Conservation (phyloP, 2,797 vertebrate genomes). For the Botia almorhae region DNA sequence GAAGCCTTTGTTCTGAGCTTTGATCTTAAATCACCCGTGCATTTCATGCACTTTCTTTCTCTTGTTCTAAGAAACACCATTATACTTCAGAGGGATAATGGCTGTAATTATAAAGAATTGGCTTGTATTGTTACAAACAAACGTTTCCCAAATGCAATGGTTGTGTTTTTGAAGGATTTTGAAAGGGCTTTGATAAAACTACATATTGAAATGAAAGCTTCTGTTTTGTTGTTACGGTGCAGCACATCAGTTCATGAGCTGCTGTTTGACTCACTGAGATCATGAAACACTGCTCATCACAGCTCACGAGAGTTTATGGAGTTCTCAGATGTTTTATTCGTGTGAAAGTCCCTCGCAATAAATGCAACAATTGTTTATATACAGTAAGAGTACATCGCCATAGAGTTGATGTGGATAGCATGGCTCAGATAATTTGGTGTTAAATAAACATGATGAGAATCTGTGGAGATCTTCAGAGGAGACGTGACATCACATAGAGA, state of each 20-base stretch:
- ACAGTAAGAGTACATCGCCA: background rate
- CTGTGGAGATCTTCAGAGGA: background rate
- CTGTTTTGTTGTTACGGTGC: constrained; percentile 2
- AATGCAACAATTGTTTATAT: background rate
- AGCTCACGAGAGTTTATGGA: background rate
- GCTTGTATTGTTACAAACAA: background rate
- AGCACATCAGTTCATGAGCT: background rate
- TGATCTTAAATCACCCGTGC: constrained; percentile 13
- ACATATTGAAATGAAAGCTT: background rate
- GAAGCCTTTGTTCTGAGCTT: constrained; percentile 24
- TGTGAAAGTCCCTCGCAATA: too few species aligned
- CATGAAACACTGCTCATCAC: background rate
- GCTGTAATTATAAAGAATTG: constrained; percentile 15
- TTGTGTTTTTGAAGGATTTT: constrained; percentile 4
- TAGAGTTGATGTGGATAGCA: background rate
- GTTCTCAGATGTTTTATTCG: background rate
- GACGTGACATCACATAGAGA: background rate
- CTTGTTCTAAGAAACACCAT: constrained; percentile 7
- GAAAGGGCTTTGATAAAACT: background rate
- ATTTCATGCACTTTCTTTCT: constrained; percentile 31
- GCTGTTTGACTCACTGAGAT: background rate
- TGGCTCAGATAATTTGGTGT: background rate
- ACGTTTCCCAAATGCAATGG: background rate
- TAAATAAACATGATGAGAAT: background rate
- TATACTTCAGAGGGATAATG: constrained; percentile 6